These are phyloP conservation scores for Austrolebias charrua DNA, from an alignment of 2,797 vertebrate genomes.

Conservation along the genomic window DNA sequence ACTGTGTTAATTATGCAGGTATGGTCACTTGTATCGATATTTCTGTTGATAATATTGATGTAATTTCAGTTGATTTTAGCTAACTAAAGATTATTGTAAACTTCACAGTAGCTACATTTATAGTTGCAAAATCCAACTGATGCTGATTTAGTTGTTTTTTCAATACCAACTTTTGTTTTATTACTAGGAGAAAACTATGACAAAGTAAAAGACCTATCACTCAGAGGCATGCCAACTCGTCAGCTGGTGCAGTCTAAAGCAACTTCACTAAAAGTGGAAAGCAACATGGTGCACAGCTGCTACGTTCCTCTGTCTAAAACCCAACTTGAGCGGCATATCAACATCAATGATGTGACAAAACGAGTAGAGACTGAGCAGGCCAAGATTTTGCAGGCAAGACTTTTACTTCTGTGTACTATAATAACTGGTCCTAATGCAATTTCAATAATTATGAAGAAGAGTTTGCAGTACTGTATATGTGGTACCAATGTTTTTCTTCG, in stretches of 20 bases:
- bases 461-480: background rate
- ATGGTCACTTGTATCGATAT: background rate
- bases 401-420: background rate
- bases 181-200: conserved; percentile 34
- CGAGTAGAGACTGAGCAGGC: conserved; percentile 56
- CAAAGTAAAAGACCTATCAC: background rate
- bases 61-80: conserved; percentile 1
- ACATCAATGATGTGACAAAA: conserved; percentile 54
- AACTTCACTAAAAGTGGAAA: conserved; percentile 52
- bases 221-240: conserved; percentile 18
- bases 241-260: conserved; percentile 37
- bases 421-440: too few species aligned
- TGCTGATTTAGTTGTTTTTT: background rate
- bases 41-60: background rate
- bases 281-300: conserved; percentile 64
- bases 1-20: conserved; percentile 39
- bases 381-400: conserved; percentile 71
- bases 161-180: background rate
- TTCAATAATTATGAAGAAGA: background rate
- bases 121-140: background rate
- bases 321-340: conserved; percentile 77
- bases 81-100: background rate
- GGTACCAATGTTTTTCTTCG: background rate
- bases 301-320: conserved; percentile 64
- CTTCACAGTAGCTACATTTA: too few species aligned